Conservation (phyloP, 1,140 invertebrate species). For the Archivesica marissinica region DNA sequence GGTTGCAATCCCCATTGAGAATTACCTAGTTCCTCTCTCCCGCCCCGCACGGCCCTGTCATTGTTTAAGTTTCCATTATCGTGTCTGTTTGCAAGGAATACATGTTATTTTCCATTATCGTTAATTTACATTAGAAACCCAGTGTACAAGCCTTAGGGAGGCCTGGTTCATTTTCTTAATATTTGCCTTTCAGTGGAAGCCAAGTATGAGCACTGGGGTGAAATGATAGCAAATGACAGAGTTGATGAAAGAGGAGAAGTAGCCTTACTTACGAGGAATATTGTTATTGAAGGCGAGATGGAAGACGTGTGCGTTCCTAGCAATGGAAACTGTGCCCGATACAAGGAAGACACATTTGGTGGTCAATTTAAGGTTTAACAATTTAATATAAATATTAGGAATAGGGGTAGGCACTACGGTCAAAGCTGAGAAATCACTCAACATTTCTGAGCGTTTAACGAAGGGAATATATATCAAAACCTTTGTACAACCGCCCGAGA, state of each 20-base stretch:
- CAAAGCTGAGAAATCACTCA: no score
- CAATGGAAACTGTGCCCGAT: conserved; percentile 58
- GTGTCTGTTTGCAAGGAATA: not conserved
- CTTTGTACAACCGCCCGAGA: no score
- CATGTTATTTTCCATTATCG: no score
- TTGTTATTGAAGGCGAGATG: conserved; percentile 71
- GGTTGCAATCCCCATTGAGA: no score
- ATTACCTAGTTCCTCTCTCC: no score
- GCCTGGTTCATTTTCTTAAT: not conserved
- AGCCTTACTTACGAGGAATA: conserved; percentile 68
- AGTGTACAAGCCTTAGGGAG: not conserved
- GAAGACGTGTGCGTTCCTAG: conserved; percentile 40
- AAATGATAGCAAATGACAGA: not conserved
- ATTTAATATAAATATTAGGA: no score
- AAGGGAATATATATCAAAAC: no score
- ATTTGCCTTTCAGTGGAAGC: not conserved
- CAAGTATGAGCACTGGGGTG: not conserved
- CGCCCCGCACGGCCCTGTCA: no score
- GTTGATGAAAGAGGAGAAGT: conserved; percentile 74
- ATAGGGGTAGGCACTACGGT: no score
- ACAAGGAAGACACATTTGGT: conserved; percentile 69
- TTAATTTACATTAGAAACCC: not conserved
- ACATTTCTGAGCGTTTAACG: no score
- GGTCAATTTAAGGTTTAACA: conserved; percentile 75
- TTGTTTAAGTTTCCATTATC: no score